Evolutionary conservation across 2,797 vertebrate genomes (phyloP).

Genomic region (Anguilla marmorata): DNA sequence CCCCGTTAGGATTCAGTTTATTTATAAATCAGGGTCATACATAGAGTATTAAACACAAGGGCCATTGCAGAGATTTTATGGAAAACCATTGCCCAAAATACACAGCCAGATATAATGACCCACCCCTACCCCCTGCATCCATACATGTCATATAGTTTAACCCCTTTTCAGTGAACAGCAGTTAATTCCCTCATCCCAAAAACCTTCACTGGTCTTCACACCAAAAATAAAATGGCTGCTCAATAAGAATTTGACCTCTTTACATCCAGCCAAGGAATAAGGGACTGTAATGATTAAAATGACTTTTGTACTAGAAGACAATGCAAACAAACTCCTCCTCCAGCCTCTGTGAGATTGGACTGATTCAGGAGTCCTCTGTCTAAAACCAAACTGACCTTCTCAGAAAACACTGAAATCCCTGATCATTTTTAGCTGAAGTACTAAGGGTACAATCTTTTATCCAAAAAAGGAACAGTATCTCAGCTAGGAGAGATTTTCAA

Average conservation of each 20-base stretch:
- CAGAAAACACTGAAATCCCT: background rate
- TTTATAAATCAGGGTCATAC: background rate
- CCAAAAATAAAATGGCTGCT: conserved; percentile 15
- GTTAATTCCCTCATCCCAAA: background rate
- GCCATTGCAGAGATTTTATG: background rate
- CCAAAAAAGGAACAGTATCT: background rate
- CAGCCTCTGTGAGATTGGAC: background rate
- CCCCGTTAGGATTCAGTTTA: background rate
- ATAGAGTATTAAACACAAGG: background rate
- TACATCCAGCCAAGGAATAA: background rate
- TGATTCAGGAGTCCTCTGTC: background rate
- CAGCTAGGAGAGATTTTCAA: background rate
- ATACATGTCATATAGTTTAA: background rate
- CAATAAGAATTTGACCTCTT: background rate
- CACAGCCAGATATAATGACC: conserved; percentile 26
- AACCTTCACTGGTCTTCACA: background rate
- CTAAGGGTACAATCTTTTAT: background rate
- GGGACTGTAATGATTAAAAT: background rate
- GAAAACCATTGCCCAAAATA: conserved; percentile 3
- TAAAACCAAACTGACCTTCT: background rate
- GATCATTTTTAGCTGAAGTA: background rate
- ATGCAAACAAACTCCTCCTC: background rate
- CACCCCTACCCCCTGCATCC: conserved; percentile 5
- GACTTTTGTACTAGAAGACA: background rate
- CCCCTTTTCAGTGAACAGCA: background rate